These are phyloP conservation scores for Lacerta viridis DNA, from an alignment of 2,797 vertebrate species.

Conservation along the genomic window DNA sequence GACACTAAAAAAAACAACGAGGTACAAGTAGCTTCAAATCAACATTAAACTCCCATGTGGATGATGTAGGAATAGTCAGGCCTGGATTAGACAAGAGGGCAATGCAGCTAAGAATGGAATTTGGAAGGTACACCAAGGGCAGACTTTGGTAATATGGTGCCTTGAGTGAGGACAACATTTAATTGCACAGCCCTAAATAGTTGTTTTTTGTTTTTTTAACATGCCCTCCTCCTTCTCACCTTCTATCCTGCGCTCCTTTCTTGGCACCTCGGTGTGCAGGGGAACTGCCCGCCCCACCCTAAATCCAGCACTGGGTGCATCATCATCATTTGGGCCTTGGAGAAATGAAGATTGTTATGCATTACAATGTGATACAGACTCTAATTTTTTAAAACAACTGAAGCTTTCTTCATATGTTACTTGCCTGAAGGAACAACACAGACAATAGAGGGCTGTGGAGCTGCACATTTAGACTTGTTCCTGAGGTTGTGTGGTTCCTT, in stretches of 20 bases:
- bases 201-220: too few relatives aligned
- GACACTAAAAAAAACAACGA: too few relatives aligned
- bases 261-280: too few relatives aligned
- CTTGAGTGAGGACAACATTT: too few relatives aligned
- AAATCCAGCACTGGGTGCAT: not conserved
- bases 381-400: not conserved
- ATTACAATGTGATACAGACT: not conserved
- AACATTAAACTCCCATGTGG: too few relatives aligned
- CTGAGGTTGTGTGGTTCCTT: not conserved
- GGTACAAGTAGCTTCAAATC: too few relatives aligned
- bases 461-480: not conserved
- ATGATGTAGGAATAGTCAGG: not conserved
- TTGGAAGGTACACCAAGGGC: not conserved
- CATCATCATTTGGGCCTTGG: not conserved
- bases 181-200: not conserved
- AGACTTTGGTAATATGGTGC: too few relatives aligned
- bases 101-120: constrained; percentile 3
- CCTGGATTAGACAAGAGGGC: not conserved
- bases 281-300: too few relatives aligned
- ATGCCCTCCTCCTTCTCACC: too few relatives aligned
- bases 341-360: not conserved
- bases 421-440: too few relatives aligned
- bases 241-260: too few relatives aligned
- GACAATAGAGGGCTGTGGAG: too few relatives aligned
- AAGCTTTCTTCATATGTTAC: not conserved